These are phyloP conservation scores for Anodontia alba DNA, from an alignment of 2,888 invertebrate genomes.

Conservation along the genomic window DNA sequence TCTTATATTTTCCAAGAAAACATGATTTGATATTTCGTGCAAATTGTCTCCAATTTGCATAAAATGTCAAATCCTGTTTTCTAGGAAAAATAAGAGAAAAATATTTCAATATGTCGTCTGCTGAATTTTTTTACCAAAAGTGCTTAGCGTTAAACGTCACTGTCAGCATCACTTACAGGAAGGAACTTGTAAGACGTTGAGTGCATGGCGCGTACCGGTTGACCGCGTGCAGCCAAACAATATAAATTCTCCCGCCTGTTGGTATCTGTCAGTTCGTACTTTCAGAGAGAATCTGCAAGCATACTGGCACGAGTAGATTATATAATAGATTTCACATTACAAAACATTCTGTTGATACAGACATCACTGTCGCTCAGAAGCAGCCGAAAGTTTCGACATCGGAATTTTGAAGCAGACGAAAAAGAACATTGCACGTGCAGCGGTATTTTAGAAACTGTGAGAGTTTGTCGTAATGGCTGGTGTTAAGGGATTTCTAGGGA, in stretches of 20 bases:
- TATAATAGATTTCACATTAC: neutral
- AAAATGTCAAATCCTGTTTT: too few relatives aligned
- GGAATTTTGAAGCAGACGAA: neutral
- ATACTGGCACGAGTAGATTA: neutral
- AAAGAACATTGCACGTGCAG: neutral
- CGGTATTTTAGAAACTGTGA: neutral
- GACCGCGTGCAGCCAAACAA: conserved; percentile 4
- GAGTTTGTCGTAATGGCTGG: conserved; percentile 46
- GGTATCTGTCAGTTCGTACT: neutral
- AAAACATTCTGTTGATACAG: neutral
- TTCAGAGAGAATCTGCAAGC: neutral
- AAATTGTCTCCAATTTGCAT: too few relatives aligned
- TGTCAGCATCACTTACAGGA: too few relatives aligned
- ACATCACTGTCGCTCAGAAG: neutral
- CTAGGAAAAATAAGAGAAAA: too few relatives aligned
- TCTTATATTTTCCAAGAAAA: too few relatives aligned
- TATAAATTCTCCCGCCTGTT: conserved; percentile 10
- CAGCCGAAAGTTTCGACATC: neutral
- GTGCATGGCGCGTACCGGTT: conserved; percentile 4
- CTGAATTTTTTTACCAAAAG: too few relatives aligned
- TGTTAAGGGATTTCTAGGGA: conserved; percentile 63
- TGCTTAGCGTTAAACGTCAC: too few relatives aligned
- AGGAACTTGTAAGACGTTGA: neutral
- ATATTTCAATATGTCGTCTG: too few relatives aligned
- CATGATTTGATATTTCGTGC: too few relatives aligned